Evolutionary conservation across 2,888 invertebrate species (phyloP).

Genomic region (Ophion obscuratus): DNA sequence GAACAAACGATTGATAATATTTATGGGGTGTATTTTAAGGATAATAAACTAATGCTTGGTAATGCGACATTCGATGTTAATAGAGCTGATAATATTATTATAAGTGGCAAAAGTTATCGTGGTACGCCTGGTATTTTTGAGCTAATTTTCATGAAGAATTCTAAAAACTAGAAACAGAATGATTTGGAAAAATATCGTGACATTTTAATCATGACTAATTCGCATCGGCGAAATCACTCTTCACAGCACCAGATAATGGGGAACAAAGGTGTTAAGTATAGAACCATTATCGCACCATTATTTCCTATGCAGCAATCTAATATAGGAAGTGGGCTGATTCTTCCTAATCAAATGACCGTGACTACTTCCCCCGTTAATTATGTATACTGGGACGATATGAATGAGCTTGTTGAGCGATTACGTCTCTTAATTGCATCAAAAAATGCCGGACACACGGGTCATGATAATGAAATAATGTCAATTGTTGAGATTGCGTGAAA

Average conservation of each 20-base stretch:
- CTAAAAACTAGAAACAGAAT: background rate
- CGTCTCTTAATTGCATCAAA: background rate
- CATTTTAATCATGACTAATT: slow-evolving; percentile 5
- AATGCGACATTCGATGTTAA: too few relatives aligned
- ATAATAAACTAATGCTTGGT: too few relatives aligned
- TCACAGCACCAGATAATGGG: slow-evolving; percentile 10
- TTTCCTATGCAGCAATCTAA: background rate
- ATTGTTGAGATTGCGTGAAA: slow-evolving; percentile 19
- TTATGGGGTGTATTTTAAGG: too few relatives aligned
- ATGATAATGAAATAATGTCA: slow-evolving; percentile 30
- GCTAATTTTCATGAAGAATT: slow-evolving; percentile 11
- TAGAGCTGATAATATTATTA: too few relatives aligned
- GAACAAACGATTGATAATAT: too few relatives aligned
- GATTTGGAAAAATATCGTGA: slow-evolving; percentile 21
- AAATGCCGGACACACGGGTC: slow-evolving; percentile 19
- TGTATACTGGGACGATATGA: slow-evolving; percentile 29
- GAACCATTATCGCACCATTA: background rate
- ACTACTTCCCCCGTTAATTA: background rate
- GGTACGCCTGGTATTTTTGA: slow-evolving; percentile 24
- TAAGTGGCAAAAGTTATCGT: background rate
- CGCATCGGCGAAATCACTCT: slow-evolving; percentile 21
- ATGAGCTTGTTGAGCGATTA: slow-evolving; percentile 1
- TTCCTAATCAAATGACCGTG: background rate
- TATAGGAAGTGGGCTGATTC: background rate
- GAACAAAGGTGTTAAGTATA: background rate